Conservation (phyloP, 2,113 vertebrate species). For the Nibea coibor region DNA sequence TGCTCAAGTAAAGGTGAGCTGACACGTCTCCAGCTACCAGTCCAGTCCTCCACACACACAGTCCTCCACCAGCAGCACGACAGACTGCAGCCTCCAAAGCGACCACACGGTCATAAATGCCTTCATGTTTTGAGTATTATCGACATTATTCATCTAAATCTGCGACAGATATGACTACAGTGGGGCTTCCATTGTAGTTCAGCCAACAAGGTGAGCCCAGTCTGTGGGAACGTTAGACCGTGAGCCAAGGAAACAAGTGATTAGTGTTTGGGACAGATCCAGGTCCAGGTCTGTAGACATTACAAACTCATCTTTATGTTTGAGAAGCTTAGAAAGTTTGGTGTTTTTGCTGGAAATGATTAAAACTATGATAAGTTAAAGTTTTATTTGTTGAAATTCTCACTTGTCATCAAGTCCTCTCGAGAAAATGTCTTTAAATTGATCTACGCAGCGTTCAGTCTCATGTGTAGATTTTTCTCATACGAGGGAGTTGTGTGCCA, state of each 20-base stretch:
- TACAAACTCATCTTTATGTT: neutral
- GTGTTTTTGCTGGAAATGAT: neutral
- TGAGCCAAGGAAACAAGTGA: conserved; percentile 2
- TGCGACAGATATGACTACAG: neutral
- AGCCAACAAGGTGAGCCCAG: neutral
- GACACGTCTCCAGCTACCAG: no score
- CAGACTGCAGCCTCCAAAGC: neutral
- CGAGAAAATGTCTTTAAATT: neutral
- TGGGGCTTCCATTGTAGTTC: neutral
- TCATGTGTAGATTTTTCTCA: conserved; percentile 10
- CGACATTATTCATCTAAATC: neutral
- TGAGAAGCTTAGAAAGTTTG: neutral
- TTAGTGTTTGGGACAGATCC: conserved; percentile 3
- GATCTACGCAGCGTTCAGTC: conserved; percentile 2
- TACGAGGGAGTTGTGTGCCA: conserved; percentile 1
- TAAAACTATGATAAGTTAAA: no score
- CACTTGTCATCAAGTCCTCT: no score
- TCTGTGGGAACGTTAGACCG: neutral
- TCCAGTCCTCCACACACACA: no score
- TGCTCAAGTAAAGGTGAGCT: no score
- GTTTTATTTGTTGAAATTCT: no score
- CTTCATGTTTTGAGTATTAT: neutral
- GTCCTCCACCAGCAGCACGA: no score
- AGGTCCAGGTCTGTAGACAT: neutral
- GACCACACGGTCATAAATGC: neutral